These are phyloP conservation scores for Apus apus DNA, from an alignment of 2,113 vertebrate species.

Conservation along the genomic window DNA sequence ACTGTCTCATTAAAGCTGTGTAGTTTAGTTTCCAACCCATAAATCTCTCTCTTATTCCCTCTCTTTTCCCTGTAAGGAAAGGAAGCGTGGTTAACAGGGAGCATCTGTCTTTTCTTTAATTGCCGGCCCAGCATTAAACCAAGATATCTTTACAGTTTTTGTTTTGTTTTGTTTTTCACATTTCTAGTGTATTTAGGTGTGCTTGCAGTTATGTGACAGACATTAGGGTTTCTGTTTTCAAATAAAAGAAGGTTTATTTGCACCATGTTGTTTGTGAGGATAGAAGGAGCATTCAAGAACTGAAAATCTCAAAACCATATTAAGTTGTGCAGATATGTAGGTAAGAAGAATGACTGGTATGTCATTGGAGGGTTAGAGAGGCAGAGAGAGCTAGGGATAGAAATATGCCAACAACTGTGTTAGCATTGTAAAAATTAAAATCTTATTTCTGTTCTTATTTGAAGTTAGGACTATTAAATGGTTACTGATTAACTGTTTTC, in stretches of 20 bases:
- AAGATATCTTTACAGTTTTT: no score
- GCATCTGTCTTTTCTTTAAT: no score
- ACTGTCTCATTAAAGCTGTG: no score
- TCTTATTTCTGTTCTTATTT: not conserved
- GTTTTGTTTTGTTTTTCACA: no score
- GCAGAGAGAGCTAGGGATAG: not conserved
- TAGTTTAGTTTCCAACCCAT: no score
- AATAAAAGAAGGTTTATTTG: not conserved
- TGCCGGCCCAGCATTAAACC: no score
- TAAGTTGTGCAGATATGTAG: not conserved
- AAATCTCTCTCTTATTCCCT: no score
- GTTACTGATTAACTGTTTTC: not conserved
- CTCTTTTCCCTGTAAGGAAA: no score
- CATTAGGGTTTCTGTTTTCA: not conserved
- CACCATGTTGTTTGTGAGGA: accelerated
- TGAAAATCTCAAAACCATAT: not conserved
- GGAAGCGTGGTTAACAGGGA: no score
- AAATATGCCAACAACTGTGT: not conserved
- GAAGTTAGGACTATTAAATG: not conserved
- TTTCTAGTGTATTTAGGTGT: not conserved
- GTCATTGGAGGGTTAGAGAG: not conserved
- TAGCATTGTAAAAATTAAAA: not conserved
- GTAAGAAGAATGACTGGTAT: not conserved
- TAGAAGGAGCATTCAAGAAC: not conserved
- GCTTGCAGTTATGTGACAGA: not conserved